Conservation (phyloP, 2,797 vertebrate genomes). For the Alca torda region DNA sequence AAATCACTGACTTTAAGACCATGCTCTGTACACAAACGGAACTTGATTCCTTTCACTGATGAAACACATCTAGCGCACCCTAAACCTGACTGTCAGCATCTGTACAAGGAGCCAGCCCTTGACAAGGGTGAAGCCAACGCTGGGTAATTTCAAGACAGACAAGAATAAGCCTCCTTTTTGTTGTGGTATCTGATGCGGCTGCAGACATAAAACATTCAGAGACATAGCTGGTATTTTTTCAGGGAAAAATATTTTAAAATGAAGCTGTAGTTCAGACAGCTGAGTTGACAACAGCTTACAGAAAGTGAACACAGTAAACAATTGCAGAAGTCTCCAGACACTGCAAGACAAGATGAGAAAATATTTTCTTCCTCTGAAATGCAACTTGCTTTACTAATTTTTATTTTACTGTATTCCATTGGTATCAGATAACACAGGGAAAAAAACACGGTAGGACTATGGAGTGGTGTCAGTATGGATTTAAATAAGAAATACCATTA, state of each 20-base stretch:
- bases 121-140: constrained; percentile 35
- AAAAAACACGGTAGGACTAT: background rate
- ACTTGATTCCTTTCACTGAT: constrained; percentile 31
- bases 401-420: constrained; percentile 13
- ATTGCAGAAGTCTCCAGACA: constrained; percentile 63
- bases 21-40: background rate
- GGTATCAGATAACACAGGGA: background rate
- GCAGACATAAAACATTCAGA: constrained; percentile 49
- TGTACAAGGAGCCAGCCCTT: background rate
- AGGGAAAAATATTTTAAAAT: constrained; percentile 68
- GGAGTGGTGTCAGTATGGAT: background rate
- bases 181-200: constrained; percentile 12
- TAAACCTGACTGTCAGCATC: constrained; percentile 28
- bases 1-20: constrained; percentile 31
- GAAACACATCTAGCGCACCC: background rate
- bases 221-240: constrained; percentile 19
- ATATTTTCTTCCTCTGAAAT: constrained; percentile 57
- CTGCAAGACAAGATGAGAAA: constrained; percentile 31
- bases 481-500: background rate
- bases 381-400: constrained; percentile 64
- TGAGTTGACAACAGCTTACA: constrained; percentile 67
- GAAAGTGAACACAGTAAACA: constrained; percentile 59
- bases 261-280: constrained; percentile 67
- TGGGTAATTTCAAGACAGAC: constrained; percentile 42
- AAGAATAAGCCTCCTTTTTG: constrained; percentile 17